Evolutionary conservation across 2,888 invertebrate species (phyloP), one percentile per base, ranked within the genome.

Genomic region (Hydrotaea diabolus): DNA sequence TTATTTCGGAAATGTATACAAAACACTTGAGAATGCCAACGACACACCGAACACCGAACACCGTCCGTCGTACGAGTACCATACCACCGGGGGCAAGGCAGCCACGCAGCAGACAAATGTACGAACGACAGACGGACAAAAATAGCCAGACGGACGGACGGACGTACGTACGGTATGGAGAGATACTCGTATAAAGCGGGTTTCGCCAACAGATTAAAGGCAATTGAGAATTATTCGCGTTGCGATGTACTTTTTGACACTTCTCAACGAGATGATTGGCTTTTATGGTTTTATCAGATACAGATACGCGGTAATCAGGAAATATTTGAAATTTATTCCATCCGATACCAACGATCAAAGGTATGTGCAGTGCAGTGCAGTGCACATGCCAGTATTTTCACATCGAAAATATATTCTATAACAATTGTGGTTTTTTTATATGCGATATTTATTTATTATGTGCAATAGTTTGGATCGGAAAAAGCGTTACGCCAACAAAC

Each of bases 1-100:
- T 75, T 77, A 80, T 82, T 85, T 85, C 85, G 85, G 82, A 85
- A 85, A 85, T 85, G 74, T 79, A 85, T 82, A 82, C 81, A 82
- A 85, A 85, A 82, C 81, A 85, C 81, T 85, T 85, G 81, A 79
- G 53, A 66, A 73, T 75, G 59, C 59, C 59, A 55, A 43, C 69
- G 13, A n/a, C 15, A 49, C n/a, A 49, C 5, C 15, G 49, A 2
- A 2, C 49, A n/a, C n/a, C 49, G 49, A 3, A 15, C n/a, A 8
- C n/a, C 49, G 49, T 13, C 31, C 62, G 8, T 0, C 11, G 57
- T 21, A 57, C 59, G n/a, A 26, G 21, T 21, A 11, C 0, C 59
- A 62, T 13, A n/a, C n/a, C 62, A 62, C 62, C 62, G 62, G 23
- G 31, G 3, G 39, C 39, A 39, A 39, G 8, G 1, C 39, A 9